Evolutionary conservation across 2,797 vertebrate species (phyloP).

Genomic region (Alfaro cultratus): DNA sequence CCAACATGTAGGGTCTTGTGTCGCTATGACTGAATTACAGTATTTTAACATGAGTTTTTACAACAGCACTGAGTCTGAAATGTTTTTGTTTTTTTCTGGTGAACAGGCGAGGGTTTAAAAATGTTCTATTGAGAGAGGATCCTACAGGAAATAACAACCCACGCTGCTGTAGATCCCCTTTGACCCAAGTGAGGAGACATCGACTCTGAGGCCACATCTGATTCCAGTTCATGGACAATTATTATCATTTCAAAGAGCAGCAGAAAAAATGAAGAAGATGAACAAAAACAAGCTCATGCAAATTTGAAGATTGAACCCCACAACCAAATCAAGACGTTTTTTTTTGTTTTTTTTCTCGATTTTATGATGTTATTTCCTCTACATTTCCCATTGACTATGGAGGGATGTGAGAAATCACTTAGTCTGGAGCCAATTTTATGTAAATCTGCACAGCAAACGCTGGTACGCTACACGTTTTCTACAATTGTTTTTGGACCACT

Average conservation of each 20-base stretch:
- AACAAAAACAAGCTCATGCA: constrained; percentile 26
- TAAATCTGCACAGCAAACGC: background rate
- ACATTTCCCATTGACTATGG: background rate
- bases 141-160: constrained; percentile 48
- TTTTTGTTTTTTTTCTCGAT: background rate
- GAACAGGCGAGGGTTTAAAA: constrained; percentile 5
- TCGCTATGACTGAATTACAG: constrained; percentile 12
- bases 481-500: constrained; percentile 49
- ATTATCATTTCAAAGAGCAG: constrained; percentile 51
- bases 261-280: background rate
- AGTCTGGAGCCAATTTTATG: constrained; percentile 16
- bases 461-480: constrained; percentile 21
- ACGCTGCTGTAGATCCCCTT: constrained; percentile 38
- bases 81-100: background rate
- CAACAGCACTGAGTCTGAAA: constrained; percentile 24
- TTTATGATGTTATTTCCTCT: constrained; percentile 38
- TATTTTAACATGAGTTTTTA: constrained; percentile 39
- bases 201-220: constrained; percentile 65
- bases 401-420: constrained; percentile 5
- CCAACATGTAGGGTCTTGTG: constrained; percentile 41
- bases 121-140: constrained; percentile 24
- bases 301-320: constrained; percentile 52
- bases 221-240: constrained; percentile 64
- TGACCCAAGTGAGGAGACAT: constrained; percentile 44
- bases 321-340: constrained; percentile 22